Percentiles rank a stretch among this genome's conserved stretches.
phyloP scores from a whole-genome alignment of 2,797 vertebrate species.

The Falco novaeseelandiae region DNA sequence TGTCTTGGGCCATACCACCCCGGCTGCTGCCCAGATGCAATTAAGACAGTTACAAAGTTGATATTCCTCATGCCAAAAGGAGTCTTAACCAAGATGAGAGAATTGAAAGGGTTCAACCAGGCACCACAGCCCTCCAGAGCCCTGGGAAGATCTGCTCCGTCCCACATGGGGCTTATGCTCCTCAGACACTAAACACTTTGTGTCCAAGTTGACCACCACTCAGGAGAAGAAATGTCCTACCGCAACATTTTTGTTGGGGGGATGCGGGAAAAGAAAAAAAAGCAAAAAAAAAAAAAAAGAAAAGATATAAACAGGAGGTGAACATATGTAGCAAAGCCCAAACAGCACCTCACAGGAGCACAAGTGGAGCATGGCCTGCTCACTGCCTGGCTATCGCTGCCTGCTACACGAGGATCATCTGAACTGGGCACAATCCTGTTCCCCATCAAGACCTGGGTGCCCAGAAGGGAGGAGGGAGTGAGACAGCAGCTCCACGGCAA shows the following conservation, averaged over 20 bases:
- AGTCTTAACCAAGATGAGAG: background rate
- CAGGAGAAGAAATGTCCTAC: background rate
- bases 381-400: background rate
- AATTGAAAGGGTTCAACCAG: background rate
- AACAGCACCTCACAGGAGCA: no score
- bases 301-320: background rate
- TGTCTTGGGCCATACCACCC: background rate
- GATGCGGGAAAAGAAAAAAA: no score
- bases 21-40: background rate
- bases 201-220: fast-evolving
- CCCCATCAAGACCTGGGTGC: background rate
- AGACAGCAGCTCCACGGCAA: background rate
- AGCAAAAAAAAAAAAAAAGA: fast-evolving
- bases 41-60: background rate
- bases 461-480: fast-evolving
- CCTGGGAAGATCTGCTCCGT: background rate
- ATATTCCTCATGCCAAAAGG: background rate
- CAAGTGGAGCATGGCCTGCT: background rate
- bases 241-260: fast-evolving
- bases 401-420: background rate
- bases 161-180: fast-evolving
- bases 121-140: background rate
- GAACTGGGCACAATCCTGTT: fast-evolving
- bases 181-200: fast-evolving
- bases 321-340: background rate